Evolutionary conservation across 2,888 invertebrate species (phyloP).

Genomic region (Drosophila maculinotata): DNA sequence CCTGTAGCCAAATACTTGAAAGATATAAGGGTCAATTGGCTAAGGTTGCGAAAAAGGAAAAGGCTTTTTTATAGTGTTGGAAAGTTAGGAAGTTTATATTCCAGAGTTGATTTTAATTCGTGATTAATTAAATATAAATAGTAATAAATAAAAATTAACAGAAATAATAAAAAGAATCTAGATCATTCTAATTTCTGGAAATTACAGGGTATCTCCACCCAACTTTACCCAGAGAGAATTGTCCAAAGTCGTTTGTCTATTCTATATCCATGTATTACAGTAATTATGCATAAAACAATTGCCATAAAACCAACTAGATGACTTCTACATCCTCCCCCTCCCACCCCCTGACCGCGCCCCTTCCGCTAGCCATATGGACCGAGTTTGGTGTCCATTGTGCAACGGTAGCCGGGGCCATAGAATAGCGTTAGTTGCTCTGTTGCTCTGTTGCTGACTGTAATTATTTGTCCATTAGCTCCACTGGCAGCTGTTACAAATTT

Average conservation of each 20-base stretch:
- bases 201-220: neutral
- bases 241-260: conserved; percentile 37
- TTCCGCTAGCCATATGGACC: conserved; percentile 14
- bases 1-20: too few species aligned
- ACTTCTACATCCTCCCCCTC: neutral
- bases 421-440: conserved; percentile 48
- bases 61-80: too few species aligned
- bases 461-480: conserved; percentile 72
- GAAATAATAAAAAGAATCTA: too few species aligned
- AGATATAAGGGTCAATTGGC: too few species aligned
- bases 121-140: too few species aligned
- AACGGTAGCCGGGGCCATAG: conserved; percentile 31
- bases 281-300: conserved; percentile 66
- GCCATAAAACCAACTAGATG: conserved; percentile 51
- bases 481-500: conserved; percentile 63
- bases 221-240: conserved; percentile 5
- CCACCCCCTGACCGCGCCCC: neutral
- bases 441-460: conserved; percentile 54
- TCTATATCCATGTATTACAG: conserved; percentile 32
- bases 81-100: too few species aligned
- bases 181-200: too few species aligned
- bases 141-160: too few species aligned
- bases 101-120: too few species aligned
- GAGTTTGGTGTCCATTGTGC: conserved; percentile 37
- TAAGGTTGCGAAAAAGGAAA: too few species aligned